A percentile compares a stretch with the other conserved stretches of the same genome.
phyloP scores from a whole-genome alignment of 2,113 vertebrate species.

The Halichoerus grypus region DNA sequence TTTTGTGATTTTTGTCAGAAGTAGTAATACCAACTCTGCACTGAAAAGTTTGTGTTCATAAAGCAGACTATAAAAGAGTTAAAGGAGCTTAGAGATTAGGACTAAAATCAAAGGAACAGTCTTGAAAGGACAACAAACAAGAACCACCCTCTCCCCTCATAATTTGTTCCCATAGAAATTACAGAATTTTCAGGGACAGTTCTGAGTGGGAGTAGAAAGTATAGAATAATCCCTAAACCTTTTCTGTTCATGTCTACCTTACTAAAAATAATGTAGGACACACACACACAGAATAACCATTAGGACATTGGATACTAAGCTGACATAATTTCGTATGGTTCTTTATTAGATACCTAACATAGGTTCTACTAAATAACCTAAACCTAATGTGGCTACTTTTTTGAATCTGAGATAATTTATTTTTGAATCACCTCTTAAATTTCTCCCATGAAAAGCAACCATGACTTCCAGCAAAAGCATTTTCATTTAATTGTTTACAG shows the following conservation, averaged over 20 bases:
- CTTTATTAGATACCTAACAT: not conserved
- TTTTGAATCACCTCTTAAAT: slow-evolving; percentile 59
- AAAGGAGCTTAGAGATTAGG: not conserved
- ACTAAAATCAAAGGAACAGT: not conserved
- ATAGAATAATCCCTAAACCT: not conserved
- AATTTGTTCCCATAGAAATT: not conserved
- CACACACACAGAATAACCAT: not conserved
- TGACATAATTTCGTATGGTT: not conserved
- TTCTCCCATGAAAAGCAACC: not conserved
- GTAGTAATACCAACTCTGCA: not conserved
- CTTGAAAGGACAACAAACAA: not conserved
- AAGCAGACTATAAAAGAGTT: slow-evolving; percentile 33
- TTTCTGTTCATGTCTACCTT: not conserved
- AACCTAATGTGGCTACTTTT: slow-evolving; percentile 12
- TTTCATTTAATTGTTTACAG: slow-evolving; percentile 52
- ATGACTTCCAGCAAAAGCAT: not conserved
- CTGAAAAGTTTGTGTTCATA: not conserved
- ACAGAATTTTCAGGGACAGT: not conserved
- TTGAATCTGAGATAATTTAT: slow-evolving; percentile 33
- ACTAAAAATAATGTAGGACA: not conserved
- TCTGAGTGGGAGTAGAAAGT: not conserved
- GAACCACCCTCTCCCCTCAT: not conserved
- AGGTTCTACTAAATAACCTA: not conserved
- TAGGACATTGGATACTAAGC: not conserved
- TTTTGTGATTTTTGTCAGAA: not conserved